These are phyloP conservation scores for Noctua pronuba DNA, from an alignment of 2,888 invertebrate species.

Conservation along the genomic window DNA sequence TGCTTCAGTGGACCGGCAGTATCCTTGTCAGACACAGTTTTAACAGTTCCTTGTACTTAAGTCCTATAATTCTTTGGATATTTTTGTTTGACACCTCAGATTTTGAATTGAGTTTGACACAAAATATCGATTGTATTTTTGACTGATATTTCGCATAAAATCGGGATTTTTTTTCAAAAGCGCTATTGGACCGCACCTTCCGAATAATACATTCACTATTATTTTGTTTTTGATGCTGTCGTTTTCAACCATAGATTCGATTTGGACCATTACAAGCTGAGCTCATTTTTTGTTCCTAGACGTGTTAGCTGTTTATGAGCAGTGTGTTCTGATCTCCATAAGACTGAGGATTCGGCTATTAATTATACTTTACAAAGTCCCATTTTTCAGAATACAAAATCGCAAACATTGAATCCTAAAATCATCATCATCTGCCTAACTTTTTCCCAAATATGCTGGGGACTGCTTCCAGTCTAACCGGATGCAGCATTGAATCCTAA, in stretches of 20 bases:
- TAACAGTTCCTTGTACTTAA: neutral
- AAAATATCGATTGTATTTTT: neutral
- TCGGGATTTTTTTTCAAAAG: neutral
- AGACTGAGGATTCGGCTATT: neutral
- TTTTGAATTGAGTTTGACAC: neutral
- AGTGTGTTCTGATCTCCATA: neutral
- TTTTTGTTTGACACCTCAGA: neutral
- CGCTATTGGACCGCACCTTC: neutral
- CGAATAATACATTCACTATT: neutral
- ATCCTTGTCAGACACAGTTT: constrained; percentile 69
- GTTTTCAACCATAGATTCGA: neutral
- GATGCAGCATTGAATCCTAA: neutral
- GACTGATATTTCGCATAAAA: neutral
- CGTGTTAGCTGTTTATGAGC: neutral
- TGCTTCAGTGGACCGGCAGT: constrained; percentile 79
- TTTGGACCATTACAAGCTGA: neutral
- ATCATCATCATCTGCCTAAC: neutral
- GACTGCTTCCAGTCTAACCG: neutral
- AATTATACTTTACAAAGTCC: neutral
- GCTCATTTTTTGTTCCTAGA: neutral
- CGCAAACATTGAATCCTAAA: neutral
- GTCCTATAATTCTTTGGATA: neutral
- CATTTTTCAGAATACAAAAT: neutral
- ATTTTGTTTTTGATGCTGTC: neutral
- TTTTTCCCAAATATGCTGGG: neutral